Evolutionary conservation across 1,140 invertebrate genomes (phyloP).

Genomic region (Hetaerina americana): DNA sequence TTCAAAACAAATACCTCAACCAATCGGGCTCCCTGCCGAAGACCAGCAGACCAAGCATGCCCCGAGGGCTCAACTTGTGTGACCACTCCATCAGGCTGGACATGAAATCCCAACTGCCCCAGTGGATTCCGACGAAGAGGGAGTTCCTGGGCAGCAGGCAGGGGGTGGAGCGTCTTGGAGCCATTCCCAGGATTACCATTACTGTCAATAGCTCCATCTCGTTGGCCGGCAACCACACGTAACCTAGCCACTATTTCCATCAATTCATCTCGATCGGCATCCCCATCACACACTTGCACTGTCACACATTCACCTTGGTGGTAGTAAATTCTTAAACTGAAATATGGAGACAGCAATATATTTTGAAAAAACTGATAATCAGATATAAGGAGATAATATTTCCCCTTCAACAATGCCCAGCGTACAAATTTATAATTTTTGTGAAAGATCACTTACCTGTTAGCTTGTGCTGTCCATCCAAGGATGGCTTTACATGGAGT

Average conservation of each 20-base stretch:
- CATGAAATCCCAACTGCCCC: slow-evolving; percentile 87
- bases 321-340: slow-evolving; percentile 36
- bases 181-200: slow-evolving; percentile 41
- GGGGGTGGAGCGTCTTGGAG: background rate
- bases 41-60: slow-evolving; percentile 76
- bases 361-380: background rate
- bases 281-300: slow-evolving; percentile 47
- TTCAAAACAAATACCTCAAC: slow-evolving; percentile 53
- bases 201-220: slow-evolving; percentile 27
- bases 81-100: slow-evolving; percentile 89
- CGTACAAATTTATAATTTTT: no score
- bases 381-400: no score
- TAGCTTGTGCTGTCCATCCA: slow-evolving; percentile 58
- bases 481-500: slow-evolving; percentile 71
- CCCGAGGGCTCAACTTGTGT: slow-evolving; percentile 84
- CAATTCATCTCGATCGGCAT: slow-evolving; percentile 58
- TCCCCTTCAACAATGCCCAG: no score
- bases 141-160: slow-evolving; percentile 45
- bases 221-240: slow-evolving; percentile 34
- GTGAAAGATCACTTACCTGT: slow-evolving; percentile 31
- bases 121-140: slow-evolving; percentile 62
- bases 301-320: slow-evolving; percentile 70
- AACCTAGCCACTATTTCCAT: slow-evolving; percentile 63
- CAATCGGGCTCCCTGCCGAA: slow-evolving; percentile 74
- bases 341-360: slow-evolving; percentile 8